Base-by-base conservation (phyloP, 1,140 invertebrate species). In the Penaeus chinensis region DNA sequence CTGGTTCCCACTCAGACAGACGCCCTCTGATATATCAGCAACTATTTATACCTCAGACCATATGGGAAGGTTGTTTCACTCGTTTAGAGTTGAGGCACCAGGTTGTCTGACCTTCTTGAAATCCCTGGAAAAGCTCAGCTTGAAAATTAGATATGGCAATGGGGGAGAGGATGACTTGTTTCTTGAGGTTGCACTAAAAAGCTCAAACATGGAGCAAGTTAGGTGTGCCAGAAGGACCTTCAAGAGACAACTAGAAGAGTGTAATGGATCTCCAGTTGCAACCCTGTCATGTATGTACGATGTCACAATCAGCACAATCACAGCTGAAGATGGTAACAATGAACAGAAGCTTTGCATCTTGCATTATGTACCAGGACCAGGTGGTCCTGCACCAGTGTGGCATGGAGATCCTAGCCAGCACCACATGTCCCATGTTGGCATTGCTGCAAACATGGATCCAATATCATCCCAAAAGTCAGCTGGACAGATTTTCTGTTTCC, bases 1-100 rank as follows among this genome's bases (percentile, higher is more conserved):
- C 62, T 85, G 84, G 84, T 85, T 85, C 65, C 84, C 84, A 24
- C 84, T 85, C 62, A 78, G 84, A 63, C 84, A 79, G 76, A 54
- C n/a, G 4, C 62, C 83, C 13, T 85, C 84, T 5, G 13, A 79
- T 13, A 42, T 85, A 32, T 85, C 84, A 24, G 74, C 42, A 60
- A 85, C 84, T 24, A 37, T 85, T 18, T 85, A 85, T 61, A 61
- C 76, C 24, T 2, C n/a, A 5, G 18, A 20, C 13, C 74, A 80
- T 63, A 66, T 79, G 10, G 7, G 20, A 37, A 24, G 37, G 5
- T 60, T 85, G 32, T 85, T 85, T 47, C 22, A 42, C 16, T 85
- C 84, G 20, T 85, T 85, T 65, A 37, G 61, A 13, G 76, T 66
- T 32, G 77, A 65, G 74, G 76, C 76, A 20, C 22, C 62, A 19